Conservation (phyloP, 1,140 invertebrate genomes). For the Ladona fulva region DNA sequence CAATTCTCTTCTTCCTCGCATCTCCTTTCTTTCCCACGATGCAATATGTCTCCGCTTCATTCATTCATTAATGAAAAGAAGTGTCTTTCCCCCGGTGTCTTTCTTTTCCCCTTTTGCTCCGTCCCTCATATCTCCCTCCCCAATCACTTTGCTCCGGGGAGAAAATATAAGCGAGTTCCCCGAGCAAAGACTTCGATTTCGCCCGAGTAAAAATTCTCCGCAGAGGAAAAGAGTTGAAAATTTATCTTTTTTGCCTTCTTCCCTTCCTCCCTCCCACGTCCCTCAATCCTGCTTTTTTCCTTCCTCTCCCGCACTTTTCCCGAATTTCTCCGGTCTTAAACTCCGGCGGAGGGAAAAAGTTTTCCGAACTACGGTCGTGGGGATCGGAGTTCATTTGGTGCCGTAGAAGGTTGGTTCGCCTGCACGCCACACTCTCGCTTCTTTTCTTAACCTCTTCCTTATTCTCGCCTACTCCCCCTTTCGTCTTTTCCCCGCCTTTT, state of each 20-base stretch:
- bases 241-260: background rate
- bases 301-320: background rate
- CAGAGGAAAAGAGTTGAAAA: background rate
- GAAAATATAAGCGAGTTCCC: background rate
- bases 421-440: background rate
- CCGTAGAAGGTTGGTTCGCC: background rate
- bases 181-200: background rate
- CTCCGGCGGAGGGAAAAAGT: slow-evolving; percentile 1
- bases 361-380: background rate
- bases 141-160: background rate
- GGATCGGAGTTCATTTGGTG: background rate
- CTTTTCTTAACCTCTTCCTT: background rate
- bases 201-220: too few species aligned
- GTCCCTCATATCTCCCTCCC: background rate
- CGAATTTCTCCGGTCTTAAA: background rate
- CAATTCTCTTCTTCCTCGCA: background rate
- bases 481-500: background rate
- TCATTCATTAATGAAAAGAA: slow-evolving; percentile 9
- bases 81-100: background rate
- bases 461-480: background rate
- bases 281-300: background rate
- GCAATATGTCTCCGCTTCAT: background rate
- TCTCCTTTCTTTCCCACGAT: background rate
- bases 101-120: background rate
- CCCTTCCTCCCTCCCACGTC: background rate